Conservation (phyloP, 2,113 vertebrate genomes). For the Circaetus gallicus region DNA sequence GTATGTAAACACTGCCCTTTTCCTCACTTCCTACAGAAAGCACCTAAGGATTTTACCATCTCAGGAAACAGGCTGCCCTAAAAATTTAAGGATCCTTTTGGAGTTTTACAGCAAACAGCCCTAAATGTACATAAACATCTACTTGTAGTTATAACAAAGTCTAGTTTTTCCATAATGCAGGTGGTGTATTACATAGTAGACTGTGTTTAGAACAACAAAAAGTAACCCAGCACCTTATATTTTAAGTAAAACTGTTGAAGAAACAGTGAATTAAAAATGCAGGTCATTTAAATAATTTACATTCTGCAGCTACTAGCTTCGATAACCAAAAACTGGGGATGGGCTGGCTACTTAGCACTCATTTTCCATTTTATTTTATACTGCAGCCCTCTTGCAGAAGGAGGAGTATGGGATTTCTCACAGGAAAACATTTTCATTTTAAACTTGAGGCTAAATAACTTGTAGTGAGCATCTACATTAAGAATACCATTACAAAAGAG, state of each 20-base stretch:
- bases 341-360: not conserved
- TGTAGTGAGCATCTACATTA: not conserved
- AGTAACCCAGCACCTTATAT: not conserved
- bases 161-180: not conserved
- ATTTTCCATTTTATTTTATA: not conserved
- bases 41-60: not conserved
- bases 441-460: not conserved
- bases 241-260: not conserved
- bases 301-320: not conserved
- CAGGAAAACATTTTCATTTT: not conserved
- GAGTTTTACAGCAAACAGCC: not conserved
- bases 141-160: not conserved
- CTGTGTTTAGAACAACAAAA: not conserved
- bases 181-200: not conserved
- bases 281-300: not conserved
- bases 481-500: not conserved
- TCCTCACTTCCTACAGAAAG: not conserved
- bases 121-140: not conserved
- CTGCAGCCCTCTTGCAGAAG: not conserved
- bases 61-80: not conserved
- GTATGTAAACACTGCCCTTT: conserved; percentile 5
- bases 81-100: not conserved
- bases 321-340: not conserved
- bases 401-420: not conserved
- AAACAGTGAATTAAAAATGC: not conserved